Conservation (phyloP, 1,140 invertebrate species). For the Drosophila ohnishii region DNA sequence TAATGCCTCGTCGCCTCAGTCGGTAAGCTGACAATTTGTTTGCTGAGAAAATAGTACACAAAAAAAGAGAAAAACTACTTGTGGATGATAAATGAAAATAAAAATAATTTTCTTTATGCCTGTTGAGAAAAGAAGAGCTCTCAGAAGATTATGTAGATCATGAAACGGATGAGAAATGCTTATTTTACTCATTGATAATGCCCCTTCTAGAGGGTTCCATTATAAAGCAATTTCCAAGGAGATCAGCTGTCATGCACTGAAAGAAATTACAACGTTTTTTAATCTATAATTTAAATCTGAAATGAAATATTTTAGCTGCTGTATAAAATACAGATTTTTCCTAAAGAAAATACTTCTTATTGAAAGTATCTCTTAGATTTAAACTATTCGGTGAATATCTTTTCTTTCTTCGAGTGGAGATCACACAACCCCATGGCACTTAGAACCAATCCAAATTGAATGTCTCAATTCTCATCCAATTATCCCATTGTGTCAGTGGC, state of each 20-base stretch:
- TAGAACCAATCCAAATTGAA: slow-evolving; percentile 35
- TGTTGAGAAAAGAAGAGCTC: not conserved
- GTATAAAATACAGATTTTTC: no score
- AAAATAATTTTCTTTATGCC: slow-evolving; percentile 23
- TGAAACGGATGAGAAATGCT: slow-evolving; percentile 12
- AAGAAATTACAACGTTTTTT: not conserved
- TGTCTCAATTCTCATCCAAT: slow-evolving; percentile 73
- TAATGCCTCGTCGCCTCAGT: slow-evolving; percentile 42
- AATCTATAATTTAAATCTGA: no score
- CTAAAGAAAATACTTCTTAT: no score
- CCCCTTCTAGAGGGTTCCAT: slow-evolving; percentile 7
- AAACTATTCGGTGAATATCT: not conserved
- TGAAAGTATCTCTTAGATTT: not conserved
- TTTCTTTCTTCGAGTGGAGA: slow-evolving; percentile 1
- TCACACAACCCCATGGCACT: slow-evolving; percentile 14
- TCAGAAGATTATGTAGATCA: slow-evolving; percentile 10
- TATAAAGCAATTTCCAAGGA: slow-evolving; percentile 19
- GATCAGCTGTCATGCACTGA: slow-evolving; percentile 5
- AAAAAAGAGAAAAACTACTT: slow-evolving; percentile 9
- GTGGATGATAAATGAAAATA: slow-evolving; percentile 56
- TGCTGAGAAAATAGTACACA: slow-evolving; percentile 4
- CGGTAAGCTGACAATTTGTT: slow-evolving; percentile 67
- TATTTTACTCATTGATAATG: slow-evolving; percentile 8
- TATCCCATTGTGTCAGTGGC: slow-evolving; percentile 67
- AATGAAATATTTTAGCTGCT: no score